A percentile compares a stretch with the other conserved stretches of the same genome.
Conservation (phyloP, 2,888 invertebrate species). For the Anoncus sp. region DNA sequence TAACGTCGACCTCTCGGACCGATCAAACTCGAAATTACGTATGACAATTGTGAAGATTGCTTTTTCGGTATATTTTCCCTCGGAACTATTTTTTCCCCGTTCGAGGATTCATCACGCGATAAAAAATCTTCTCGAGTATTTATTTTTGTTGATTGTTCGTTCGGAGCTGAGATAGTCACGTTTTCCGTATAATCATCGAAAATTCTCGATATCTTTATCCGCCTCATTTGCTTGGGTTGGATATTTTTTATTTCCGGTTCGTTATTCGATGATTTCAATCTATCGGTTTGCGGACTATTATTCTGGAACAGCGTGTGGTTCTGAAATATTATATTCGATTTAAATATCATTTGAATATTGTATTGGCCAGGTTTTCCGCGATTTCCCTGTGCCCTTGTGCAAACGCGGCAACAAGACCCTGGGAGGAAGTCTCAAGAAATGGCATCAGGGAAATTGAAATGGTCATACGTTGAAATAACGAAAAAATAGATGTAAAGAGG, state of each 20-base stretch:
- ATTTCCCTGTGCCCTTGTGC: no score
- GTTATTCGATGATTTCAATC: slow-evolving; percentile 1
- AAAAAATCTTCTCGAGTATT: background rate
- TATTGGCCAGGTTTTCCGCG: no score
- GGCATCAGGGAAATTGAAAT: no score
- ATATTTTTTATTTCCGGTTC: slow-evolving; percentile 16
- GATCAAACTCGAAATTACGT: slow-evolving; percentile 38
- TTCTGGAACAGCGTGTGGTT: slow-evolving; percentile 26
- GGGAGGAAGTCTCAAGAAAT: no score
- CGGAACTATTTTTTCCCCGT: background rate
- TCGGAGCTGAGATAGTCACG: no score
- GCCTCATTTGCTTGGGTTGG: slow-evolving; percentile 60
- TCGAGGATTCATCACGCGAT: slow-evolving; percentile 10
- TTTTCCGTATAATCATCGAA: slow-evolving; percentile 31
- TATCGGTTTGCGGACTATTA: background rate
- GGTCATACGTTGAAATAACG: background rate
- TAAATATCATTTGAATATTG: background rate
- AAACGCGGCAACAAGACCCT: no score
- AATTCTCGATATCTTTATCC: slow-evolving; percentile 54
- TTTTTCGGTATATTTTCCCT: background rate
- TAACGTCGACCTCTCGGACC: slow-evolving; percentile 52
- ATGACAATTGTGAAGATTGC: slow-evolving; percentile 24
- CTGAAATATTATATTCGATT: slow-evolving; percentile 42
- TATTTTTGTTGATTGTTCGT: background rate
- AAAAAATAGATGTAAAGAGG: background rate